These are phyloP conservation scores for Micrasema longulum DNA, from an alignment of 1,140 invertebrate species.

Conservation along the genomic window DNA sequence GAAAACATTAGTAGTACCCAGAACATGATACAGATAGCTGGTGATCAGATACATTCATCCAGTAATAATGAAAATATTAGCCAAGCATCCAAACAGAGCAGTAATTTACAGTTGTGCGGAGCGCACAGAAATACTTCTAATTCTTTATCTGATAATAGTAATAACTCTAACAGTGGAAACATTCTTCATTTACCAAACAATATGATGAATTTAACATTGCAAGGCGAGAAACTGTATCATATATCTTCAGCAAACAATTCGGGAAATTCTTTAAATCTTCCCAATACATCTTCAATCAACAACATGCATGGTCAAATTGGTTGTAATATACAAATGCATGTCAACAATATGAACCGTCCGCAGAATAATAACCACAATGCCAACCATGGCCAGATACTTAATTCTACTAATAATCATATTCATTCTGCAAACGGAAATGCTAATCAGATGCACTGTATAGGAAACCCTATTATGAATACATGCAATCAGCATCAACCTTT, in stretches of 20 bases:
- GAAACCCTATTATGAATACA: conserved; percentile 30
- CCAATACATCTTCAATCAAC: conserved; percentile 58
- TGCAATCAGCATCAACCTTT: conserved; percentile 47
- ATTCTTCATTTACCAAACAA: conserved; percentile 49
- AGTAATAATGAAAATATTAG: conserved; percentile 23
- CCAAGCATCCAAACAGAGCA: conserved; percentile 36
- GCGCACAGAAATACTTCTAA: conserved; percentile 36
- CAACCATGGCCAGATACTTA: conserved; percentile 43
- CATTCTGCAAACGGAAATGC: conserved; percentile 39
- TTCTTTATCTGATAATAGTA: conserved; percentile 34
- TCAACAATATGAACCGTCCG: conserved; percentile 41
- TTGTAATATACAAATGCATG: conserved; percentile 50
- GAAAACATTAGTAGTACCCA: conserved; percentile 25
- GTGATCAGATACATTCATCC: conserved; percentile 32
- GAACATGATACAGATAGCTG: conserved; percentile 37
- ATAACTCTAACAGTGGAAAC: conserved; percentile 43
- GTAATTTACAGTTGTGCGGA: conserved; percentile 33
- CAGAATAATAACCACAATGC: conserved; percentile 37
- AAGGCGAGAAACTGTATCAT: conserved; percentile 52
- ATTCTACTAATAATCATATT: conserved; percentile 36
- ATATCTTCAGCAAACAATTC: conserved; percentile 40
- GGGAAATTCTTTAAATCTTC: conserved; percentile 27
- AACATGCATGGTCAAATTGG: conserved; percentile 60
- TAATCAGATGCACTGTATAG: conserved; percentile 47
- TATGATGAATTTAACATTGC: conserved; percentile 51